Base-by-base conservation (phyloP, 2,797 vertebrate genomes). In the Mus caroli region DNA sequence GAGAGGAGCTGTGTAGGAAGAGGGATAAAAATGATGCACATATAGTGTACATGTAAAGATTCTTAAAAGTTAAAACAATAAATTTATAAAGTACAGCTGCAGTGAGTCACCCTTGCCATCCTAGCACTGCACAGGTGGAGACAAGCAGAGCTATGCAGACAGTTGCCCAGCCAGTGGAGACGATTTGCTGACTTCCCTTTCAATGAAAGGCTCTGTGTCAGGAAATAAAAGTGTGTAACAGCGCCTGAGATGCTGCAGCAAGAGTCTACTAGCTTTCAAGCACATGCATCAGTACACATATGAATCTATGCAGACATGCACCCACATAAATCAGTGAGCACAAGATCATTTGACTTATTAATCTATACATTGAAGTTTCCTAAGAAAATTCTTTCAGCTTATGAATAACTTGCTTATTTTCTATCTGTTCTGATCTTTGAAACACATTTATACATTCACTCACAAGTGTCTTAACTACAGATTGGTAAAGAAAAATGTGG, bases 341-440 rank as follows among this genome's bases (percentile, higher is more conserved):
- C 34, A 73, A 87, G 28, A 54, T 37, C n/a, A 73, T 28, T 73
- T 19, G 34, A 37, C 3, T 52, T 93, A 6, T 40, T 88, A 84
- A 58, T 90, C 86, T 94, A 14, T 43, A 92, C 73, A 1, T 58
- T 56, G n/a, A 92, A 62, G 0, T 85, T 92, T 90, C 52, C 34
- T 58, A 31, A 84, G 69, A 88, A 90, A 58, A 52, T 64, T 52
- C 9, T 96, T 95, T 92, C 37, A 60, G 6, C 15, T 79, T 88
- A 71, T 84, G 24, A 80, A 7, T 46, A 85, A 78, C 13, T 37
- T 60, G 22, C 6, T 43, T 83, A 52, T 75, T 90, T 85, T 11
- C 19, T 90, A 24, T 54, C 26, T 78, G 6, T 7, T 93, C 54
- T 80, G 17, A 40, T 87, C 54, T 73, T 90, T 90, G 75, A 92